Conservation (phyloP, 2,888 invertebrate species). For the Axea sp. region DNA sequence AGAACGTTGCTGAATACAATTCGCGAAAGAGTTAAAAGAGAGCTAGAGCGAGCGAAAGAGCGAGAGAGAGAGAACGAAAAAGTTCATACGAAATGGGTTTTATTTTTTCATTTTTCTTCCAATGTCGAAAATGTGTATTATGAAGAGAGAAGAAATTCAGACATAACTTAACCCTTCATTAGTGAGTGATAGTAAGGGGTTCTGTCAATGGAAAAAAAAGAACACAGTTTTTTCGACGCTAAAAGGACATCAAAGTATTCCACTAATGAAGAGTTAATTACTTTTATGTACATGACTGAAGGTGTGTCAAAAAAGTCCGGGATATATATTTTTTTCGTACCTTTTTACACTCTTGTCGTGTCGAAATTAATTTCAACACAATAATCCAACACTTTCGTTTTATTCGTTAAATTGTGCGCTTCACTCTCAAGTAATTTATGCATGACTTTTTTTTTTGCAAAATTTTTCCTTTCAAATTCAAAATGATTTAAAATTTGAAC, state of each 20-base stretch:
- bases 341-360: slow-evolving; percentile 6
- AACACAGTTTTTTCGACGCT: slow-evolving; percentile 32
- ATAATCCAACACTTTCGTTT: slow-evolving; percentile 28
- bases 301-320: slow-evolving; percentile 42
- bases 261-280: slow-evolving; percentile 58
- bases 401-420: slow-evolving; percentile 1
- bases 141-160: slow-evolving; percentile 3
- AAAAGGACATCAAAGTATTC: slow-evolving; percentile 57
- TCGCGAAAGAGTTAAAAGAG: neutral
- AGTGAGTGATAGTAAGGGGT: slow-evolving; percentile 18
- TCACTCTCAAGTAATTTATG: neutral
- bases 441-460: neutral
- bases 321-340: slow-evolving; percentile 30
- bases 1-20: slow-evolving; percentile 16
- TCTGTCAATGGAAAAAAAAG: slow-evolving; percentile 18
- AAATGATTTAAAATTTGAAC: too few relatives aligned
- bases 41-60: too few relatives aligned
- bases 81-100: slow-evolving; percentile 12
- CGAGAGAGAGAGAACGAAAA: neutral
- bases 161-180: slow-evolving; percentile 29
- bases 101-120: slow-evolving; percentile 4
- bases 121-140: slow-evolving; percentile 8
- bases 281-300: slow-evolving; percentile 39
- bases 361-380: slow-evolving; percentile 28
- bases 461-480: too few relatives aligned